A percentile compares a stretch with the other conserved stretches of the same genome.
These are phyloP conservation scores for Drosophila peninsularis DNA, from an alignment of 2,888 invertebrate species.

Conservation along the genomic window DNA sequence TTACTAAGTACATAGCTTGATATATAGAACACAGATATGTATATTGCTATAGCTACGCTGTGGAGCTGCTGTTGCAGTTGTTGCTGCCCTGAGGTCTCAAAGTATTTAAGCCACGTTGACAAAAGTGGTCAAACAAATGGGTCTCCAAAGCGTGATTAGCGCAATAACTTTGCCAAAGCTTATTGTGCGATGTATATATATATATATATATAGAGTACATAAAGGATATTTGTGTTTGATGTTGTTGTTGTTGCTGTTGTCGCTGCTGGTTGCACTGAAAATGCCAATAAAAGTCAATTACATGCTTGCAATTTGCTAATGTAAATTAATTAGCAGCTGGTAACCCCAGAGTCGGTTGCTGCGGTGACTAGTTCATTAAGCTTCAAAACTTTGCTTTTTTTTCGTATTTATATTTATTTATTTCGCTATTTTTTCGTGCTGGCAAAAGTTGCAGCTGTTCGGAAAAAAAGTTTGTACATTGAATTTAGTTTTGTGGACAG, in stretches of 20 bases:
- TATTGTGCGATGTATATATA: background rate
- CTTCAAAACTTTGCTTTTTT: constrained; percentile 41
- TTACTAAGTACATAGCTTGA: background rate
- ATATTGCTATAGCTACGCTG: background rate
- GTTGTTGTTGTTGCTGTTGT: constrained; percentile 4
- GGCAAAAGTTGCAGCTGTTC: constrained; percentile 23
- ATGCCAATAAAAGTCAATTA: constrained; percentile 64
- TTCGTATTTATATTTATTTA: background rate
- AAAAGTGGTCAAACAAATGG: constrained; percentile 44
- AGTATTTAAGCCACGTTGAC: constrained; percentile 57
- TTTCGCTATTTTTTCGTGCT: background rate
- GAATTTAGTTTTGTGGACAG: constrained; percentile 42
- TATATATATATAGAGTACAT: constrained; percentile 18
- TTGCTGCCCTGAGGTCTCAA: background rate
- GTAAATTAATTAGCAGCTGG: constrained; percentile 69
- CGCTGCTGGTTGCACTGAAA: constrained; percentile 36
- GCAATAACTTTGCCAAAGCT: constrained; percentile 40
- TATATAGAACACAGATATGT: background rate
- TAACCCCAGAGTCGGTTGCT: constrained; percentile 51
- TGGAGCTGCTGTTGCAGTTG: background rate
- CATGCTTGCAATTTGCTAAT: constrained; percentile 67
- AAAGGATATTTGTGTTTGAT: constrained; percentile 14
- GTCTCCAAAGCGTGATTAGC: constrained; percentile 63
- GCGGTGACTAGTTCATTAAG: constrained; percentile 68
- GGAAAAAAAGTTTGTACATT: constrained; percentile 49